These are phyloP conservation scores for Microchirus variegatus DNA, from an alignment of 2,797 vertebrate genomes.

Conservation along the genomic window DNA sequence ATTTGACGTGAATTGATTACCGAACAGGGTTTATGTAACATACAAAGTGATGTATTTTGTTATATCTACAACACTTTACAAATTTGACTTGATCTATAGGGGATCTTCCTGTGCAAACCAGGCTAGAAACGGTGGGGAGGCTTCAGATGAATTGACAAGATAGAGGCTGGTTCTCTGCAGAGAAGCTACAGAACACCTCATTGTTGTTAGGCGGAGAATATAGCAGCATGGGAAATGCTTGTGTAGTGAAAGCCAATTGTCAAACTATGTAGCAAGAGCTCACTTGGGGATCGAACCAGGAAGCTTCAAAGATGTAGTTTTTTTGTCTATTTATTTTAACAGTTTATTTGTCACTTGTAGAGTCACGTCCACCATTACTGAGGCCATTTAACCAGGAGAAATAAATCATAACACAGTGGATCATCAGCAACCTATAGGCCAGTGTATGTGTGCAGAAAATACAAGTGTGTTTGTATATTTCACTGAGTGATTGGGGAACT, in stretches of 20 bases:
- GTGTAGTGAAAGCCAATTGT: slow-evolving; percentile 22
- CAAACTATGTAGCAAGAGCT: slow-evolving; percentile 7
- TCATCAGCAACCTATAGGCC: too few relatives aligned
- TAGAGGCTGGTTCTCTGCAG: slow-evolving; percentile 27
- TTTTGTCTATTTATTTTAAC: too few relatives aligned
- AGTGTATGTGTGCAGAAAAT: too few relatives aligned
- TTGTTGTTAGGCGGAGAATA: slow-evolving; percentile 6
- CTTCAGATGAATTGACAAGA: slow-evolving; percentile 36
- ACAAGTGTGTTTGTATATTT: too few relatives aligned
- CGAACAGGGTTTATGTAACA: too few relatives aligned
- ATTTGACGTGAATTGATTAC: too few relatives aligned
- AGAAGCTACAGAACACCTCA: slow-evolving; percentile 23
- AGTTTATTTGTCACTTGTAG: too few relatives aligned
- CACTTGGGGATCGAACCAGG: slow-evolving; percentile 3
- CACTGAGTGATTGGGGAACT: too few relatives aligned
- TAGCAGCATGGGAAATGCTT: slow-evolving; percentile 12
- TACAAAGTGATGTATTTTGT: neutral
- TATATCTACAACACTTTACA: neutral
- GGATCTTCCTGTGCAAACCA: slow-evolving; percentile 26
- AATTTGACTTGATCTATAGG: neutral
- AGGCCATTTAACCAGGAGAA: too few relatives aligned
- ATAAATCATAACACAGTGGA: too few relatives aligned
- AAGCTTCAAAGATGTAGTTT: neutral
- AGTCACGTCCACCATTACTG: too few relatives aligned
- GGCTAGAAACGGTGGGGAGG: slow-evolving; percentile 17